phyloP scores from a whole-genome alignment of 2,888 invertebrate species.

The Cheilosia pagana region DNA sequence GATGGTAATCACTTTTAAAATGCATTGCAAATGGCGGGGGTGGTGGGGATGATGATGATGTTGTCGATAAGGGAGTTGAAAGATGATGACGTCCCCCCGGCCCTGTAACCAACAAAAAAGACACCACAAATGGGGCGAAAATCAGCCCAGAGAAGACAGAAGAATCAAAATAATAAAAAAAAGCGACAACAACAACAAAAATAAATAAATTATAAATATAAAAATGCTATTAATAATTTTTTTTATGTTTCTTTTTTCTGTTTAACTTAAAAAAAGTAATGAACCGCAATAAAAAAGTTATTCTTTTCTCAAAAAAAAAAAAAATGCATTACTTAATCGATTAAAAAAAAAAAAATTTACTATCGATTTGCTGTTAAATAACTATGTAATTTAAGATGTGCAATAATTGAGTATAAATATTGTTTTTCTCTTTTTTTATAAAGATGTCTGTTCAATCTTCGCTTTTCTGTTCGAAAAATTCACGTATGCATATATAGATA shows the following conservation, averaged over 20 bases:
- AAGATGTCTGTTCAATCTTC: constrained; percentile 23
- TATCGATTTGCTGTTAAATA: constrained; percentile 45
- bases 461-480: constrained; percentile 24
- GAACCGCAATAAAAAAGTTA: constrained; percentile 25
- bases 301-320: constrained; percentile 32
- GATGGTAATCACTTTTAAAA: constrained; percentile 82
- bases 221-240: constrained; percentile 23
- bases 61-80: constrained; percentile 81
- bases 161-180: constrained; percentile 76
- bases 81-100: constrained; percentile 82
- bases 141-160: constrained; percentile 82
- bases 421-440: constrained; percentile 27
- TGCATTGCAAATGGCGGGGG: constrained; percentile 82
- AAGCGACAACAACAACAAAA: constrained; percentile 77
- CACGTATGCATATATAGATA: constrained; percentile 57
- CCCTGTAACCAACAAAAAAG: constrained; percentile 84
- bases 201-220: constrained; percentile 76
- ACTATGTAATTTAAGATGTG: constrained; percentile 48
- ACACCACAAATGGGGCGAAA: constrained; percentile 84
- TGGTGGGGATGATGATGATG: constrained; percentile 82
- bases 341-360: constrained; percentile 23
- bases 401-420: constrained; percentile 57
- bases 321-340: constrained; percentile 42
- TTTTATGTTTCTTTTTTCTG: constrained; percentile 33
- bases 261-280: constrained; percentile 13